Conservation (phyloP, 2,797 vertebrate genomes). For the Hafferia zeledoni region DNA sequence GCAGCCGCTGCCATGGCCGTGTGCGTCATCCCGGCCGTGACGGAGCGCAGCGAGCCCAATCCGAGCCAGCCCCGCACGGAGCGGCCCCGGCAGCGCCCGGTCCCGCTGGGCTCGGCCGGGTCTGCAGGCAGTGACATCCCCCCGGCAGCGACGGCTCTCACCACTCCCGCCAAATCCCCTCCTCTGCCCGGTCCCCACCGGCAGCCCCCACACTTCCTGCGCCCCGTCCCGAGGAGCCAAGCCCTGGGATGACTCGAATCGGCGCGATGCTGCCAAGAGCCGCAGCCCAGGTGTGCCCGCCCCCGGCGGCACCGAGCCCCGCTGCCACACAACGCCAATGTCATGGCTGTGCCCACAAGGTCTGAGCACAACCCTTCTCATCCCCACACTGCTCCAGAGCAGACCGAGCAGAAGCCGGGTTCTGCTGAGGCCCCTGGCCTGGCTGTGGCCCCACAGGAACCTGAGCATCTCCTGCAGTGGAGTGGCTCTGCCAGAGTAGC, state of each 20-base stretch:
- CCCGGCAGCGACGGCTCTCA: not conserved
- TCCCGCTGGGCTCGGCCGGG: no score
- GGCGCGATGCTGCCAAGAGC: fast-evolving
- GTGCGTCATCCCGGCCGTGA: conserved; percentile 28
- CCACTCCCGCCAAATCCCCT: no score
- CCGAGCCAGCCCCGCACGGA: not conserved
- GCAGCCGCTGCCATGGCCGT: not conserved
- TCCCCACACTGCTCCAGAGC: not conserved
- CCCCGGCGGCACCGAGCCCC: fast-evolving
- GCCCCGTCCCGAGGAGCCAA: fast-evolving
- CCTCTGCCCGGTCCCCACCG: not conserved
- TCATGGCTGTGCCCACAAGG: not conserved
- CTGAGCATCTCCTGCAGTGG: not conserved
- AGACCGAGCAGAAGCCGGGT: not conserved
- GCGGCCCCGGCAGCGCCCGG: not conserved
- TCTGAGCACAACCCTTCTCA: not conserved
- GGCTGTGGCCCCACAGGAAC: not conserved
- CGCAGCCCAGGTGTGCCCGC: fast-evolving
- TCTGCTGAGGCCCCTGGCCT: not conserved
- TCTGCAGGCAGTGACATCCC: not conserved
- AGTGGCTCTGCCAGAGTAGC: not conserved
- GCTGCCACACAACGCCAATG: not conserved
- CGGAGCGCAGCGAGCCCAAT: not conserved
- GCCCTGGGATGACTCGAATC: not conserved
- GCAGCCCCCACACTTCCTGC: fast-evolving